Percentiles rank a stretch among this genome's conserved stretches.
phyloP scores from a whole-genome alignment of 2,797 vertebrate species.

The Syngnathus acus region DNA sequence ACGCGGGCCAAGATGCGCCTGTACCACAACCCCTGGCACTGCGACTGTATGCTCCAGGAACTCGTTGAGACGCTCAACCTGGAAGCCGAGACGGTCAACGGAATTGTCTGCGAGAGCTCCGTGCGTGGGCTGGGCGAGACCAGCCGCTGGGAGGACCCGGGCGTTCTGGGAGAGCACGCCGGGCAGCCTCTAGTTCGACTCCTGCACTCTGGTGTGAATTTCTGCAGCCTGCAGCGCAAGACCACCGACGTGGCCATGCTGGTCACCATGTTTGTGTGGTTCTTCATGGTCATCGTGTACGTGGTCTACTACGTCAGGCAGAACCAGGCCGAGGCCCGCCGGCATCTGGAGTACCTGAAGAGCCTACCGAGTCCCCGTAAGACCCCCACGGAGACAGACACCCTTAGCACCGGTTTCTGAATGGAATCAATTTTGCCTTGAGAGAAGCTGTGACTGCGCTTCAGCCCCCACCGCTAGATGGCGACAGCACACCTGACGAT shows the following conservation, averaged over 20 bases:
- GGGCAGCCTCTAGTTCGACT: slow-evolving; percentile 68
- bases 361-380: slow-evolving; percentile 65
- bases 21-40: slow-evolving; percentile 77
- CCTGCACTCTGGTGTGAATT: slow-evolving; percentile 70
- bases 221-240: slow-evolving; percentile 72
- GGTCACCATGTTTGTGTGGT: slow-evolving; percentile 77
- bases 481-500: too few species aligned
- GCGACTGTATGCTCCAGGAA: slow-evolving; percentile 73
- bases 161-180: slow-evolving; percentile 55
- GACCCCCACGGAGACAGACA: slow-evolving; percentile 60
- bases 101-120: slow-evolving; percentile 61
- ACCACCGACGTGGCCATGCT: slow-evolving; percentile 73
- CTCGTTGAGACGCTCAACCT: slow-evolving; percentile 70
- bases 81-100: slow-evolving; percentile 61
- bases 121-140: slow-evolving; percentile 61
- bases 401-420: slow-evolving; percentile 73
- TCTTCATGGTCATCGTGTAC: slow-evolving; percentile 70
- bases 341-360: slow-evolving; percentile 73
- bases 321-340: slow-evolving; percentile 66
- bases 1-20: slow-evolving; percentile 68
- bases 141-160: slow-evolving; percentile 67
- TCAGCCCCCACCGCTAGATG: background rate
- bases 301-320: slow-evolving; percentile 73
- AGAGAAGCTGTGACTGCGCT: background rate
- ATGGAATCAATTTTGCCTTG: background rate